Evolutionary conservation across 2,888 invertebrate species (phyloP), one percentile per base, ranked within the genome.

Genomic region (Spicauda simplicius): DNA sequence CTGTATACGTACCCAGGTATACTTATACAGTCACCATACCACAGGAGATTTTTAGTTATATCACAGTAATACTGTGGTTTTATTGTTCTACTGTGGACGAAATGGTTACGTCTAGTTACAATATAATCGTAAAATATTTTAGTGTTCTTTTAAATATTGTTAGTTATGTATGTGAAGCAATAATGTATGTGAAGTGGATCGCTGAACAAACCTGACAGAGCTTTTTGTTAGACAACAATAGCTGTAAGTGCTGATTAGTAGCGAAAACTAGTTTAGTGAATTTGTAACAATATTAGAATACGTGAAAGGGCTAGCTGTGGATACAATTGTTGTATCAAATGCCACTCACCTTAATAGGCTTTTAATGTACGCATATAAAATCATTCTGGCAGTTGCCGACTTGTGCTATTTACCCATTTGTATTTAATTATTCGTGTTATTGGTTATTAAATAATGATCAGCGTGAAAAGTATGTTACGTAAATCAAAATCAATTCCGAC

Each of bases 191-290:
- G 10, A n/a, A 30, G 33, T 33, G 33, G 10, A 55, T 8, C 55
- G 45, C 4, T 7, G 48, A 4, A 48, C 16, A 16, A 48, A 48
- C 48, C 48, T 48, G 48, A 16, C 16, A 48, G 19, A 7, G 57
- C 45, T 3, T 45, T 41, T 58, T 58, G 45, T 58, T 45, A 12
- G n/a, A 45, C 14, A 8, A 58, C 58, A 57, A 41, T 57, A 18
- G 57, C 58, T 45, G 45, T 6, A 14, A 6, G 41, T 20, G 8
- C 20, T 58, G 45, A 58, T 45, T 58, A 45, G 45, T 6, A 58
- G 20, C 14, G 58, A 58, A 57, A 57, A 58, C 58, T 45, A 20
- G 58, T 58, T 58, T 58, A 58, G 20, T 58, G 45, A 58, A 45
- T 41, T 37, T 12, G 12, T 58, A 45, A 58, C 57, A 58, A 20